phyloP scores from a whole-genome alignment of 2,888 invertebrate species.

The Zelleria hepariella region DNA sequence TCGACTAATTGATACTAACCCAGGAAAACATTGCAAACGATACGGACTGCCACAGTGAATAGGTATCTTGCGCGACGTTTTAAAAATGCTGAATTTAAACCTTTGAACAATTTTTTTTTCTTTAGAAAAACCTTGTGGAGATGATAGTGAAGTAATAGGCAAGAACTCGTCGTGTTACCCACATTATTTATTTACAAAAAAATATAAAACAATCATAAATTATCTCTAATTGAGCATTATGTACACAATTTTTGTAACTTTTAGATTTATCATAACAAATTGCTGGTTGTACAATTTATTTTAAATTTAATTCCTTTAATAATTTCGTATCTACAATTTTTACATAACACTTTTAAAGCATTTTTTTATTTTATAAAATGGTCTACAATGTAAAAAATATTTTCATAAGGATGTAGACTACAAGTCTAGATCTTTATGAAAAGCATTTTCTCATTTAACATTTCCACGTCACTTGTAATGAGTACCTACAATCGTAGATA shows the following conservation, averaged over 20 bases:
- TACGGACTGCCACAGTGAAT: too few species aligned
- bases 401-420: neutral
- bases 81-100: too few species aligned
- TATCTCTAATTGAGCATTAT: constrained; percentile 27
- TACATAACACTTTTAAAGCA: too few species aligned
- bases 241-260: constrained; percentile 4
- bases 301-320: neutral
- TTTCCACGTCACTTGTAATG: neutral
- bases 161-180: constrained; percentile 13
- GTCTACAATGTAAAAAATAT: too few species aligned
- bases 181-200: constrained; percentile 53
- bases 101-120: too few species aligned
- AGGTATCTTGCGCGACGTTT: too few species aligned
- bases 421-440: too few species aligned
- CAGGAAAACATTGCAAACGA: too few species aligned
- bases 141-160: neutral
- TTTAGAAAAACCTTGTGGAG: too few species aligned
- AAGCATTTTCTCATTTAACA: neutral
- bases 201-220: constrained; percentile 27
- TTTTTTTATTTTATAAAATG: too few species aligned
- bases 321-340: neutral
- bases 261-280: neutral
- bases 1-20: too few species aligned
- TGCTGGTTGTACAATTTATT: neutral
- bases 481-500: neutral